Conservation (phyloP, 1,140 invertebrate genomes). For the Ceratina calcarata region DNA sequence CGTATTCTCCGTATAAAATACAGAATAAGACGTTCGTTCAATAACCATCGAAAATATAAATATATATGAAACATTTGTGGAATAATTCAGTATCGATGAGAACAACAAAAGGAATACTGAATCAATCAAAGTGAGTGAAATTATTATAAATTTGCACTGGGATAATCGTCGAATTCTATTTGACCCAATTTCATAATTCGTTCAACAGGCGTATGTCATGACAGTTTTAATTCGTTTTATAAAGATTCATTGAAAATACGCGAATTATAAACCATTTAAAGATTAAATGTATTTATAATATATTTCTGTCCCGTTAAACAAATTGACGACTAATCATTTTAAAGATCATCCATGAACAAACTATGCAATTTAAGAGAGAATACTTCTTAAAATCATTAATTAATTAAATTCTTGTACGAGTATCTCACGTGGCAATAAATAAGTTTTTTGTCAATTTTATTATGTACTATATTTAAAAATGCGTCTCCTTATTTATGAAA, state of each 20-base stretch:
- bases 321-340: too few species aligned
- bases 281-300: background rate
- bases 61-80: background rate
- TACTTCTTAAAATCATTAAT: too few species aligned
- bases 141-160: slow-evolving; percentile 3
- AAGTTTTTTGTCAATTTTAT: too few species aligned
- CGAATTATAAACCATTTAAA: background rate
- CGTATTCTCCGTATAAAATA: background rate
- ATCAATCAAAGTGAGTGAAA: slow-evolving; percentile 6
- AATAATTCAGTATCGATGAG: background rate
- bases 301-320: too few species aligned
- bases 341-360: too few species aligned
- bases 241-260: background rate
- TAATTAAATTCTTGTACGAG: too few species aligned
- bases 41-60: background rate
- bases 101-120: slow-evolving; percentile 17
- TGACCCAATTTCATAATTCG: slow-evolving; percentile 20
- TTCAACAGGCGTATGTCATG: background rate
- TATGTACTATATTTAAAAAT: too few species aligned
- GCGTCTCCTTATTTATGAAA: too few species aligned
- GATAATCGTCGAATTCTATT: slow-evolving; percentile 13
- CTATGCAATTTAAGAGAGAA: too few species aligned
- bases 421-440: too few species aligned
- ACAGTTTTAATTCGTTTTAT: background rate
- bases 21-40: background rate